Conservation (phyloP, 1,140 invertebrate genomes). For the Cheumatopsyche charites region DNA sequence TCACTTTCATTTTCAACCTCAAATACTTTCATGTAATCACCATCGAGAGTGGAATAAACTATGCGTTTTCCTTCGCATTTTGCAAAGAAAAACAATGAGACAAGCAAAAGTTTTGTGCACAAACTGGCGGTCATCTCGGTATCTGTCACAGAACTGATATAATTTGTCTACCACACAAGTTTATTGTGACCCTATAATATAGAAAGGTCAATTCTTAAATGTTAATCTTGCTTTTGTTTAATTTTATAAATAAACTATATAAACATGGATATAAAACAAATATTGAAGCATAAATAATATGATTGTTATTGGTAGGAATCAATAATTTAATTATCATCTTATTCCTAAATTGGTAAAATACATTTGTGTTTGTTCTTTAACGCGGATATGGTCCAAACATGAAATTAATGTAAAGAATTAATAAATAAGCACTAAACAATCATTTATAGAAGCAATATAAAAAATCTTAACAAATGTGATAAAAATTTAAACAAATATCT, state of each 20-base stretch:
- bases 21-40: slow-evolving; percentile 14
- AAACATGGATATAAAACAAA: too few relatives aligned
- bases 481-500: too few relatives aligned
- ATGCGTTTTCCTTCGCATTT: slow-evolving; percentile 29
- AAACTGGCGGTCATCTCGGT: background rate
- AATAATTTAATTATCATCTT: too few relatives aligned
- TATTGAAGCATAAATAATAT: too few relatives aligned
- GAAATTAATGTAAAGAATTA: too few relatives aligned
- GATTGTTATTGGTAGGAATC: too few relatives aligned
- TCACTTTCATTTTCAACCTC: slow-evolving; percentile 8
- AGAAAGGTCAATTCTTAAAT: background rate
- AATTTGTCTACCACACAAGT: background rate
- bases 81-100: background rate
- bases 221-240: background rate
- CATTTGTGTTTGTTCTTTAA: too few relatives aligned
- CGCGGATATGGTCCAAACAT: too few relatives aligned
- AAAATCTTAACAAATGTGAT: too few relatives aligned
- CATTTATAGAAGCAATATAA: too few relatives aligned
- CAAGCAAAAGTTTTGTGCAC: background rate
- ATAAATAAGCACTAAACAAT: too few relatives aligned
- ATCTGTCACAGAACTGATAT: background rate
- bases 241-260: background rate
- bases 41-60: slow-evolving; percentile 3
- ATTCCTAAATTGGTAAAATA: too few relatives aligned
- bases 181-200: background rate